Conservation (phyloP, 30 jellyfish, hydroid and myxozoan genomes). For the Chrysaora quinquecirrha region DNA sequence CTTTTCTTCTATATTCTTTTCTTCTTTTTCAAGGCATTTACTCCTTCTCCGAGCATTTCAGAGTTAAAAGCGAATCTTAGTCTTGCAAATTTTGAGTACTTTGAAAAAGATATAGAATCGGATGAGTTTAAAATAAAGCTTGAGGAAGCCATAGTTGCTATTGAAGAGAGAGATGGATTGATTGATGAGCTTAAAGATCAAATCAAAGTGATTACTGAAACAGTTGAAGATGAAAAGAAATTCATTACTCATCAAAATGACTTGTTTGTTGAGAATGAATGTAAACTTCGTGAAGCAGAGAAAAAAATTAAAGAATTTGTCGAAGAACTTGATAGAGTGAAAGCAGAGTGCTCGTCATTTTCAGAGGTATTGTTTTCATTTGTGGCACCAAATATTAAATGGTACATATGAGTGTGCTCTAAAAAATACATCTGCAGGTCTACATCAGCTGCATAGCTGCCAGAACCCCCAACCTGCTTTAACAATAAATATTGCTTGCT, state of each 20-base stretch:
- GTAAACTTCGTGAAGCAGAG: background rate
- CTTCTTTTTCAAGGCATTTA: background rate
- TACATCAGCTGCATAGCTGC: too few relatives aligned
- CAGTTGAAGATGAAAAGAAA: background rate
- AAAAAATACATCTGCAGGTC: too few relatives aligned
- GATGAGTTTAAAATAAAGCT: background rate
- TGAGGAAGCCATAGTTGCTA: background rate
- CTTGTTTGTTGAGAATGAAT: background rate
- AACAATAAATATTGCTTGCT: too few relatives aligned
- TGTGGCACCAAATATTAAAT: too few relatives aligned
- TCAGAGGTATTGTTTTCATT: background rate
- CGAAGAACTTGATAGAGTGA: background rate
- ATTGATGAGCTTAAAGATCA: background rate
- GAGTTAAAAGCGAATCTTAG: slow-evolving; percentile 29
- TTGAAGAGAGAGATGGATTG: background rate
- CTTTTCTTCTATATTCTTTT: too few relatives aligned
- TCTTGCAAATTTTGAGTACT: slow-evolving; percentile 27
- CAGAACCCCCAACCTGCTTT: too few relatives aligned
- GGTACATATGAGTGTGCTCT: too few relatives aligned
- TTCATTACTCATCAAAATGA: background rate
- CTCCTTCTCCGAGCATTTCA: slow-evolving; percentile 27
- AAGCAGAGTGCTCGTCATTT: background rate
- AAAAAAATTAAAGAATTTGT: background rate
- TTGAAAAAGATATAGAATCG: background rate
- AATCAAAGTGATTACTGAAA: too few relatives aligned